Base-by-base conservation (phyloP, 1,140 invertebrate species). In the Pogonomyrmex californicus region DNA sequence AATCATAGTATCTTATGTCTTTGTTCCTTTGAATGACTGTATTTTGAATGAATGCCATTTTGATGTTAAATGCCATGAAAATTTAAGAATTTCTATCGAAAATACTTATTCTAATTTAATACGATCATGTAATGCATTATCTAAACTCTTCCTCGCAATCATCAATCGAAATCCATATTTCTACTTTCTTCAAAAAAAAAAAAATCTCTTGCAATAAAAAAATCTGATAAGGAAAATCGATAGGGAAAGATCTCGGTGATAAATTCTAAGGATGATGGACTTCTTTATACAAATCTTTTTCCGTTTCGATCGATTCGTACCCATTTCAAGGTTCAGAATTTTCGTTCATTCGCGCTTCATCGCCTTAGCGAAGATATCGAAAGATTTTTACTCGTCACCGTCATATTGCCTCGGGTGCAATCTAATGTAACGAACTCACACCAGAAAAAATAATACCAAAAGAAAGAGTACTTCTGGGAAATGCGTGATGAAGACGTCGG, bases 1-100 rank as follows among this genome's bases (percentile, higher is more conserved):
- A 89, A 89, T 91, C 33, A 87, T 78, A 33, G 66, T 62, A 60
- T 77, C 38, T 75, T 2, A 33, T 36, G 12, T 23, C 12, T 54
- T 68, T 47, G 23, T 54, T 66, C n/a, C 47, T 58, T 62, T 12
- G 3, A 65, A 23, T 7, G 14, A 38, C 4, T 36, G 33, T 77
- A 23, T 51, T 7, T 75, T 30, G n/a, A 30, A n/a, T n/a, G 30
- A 54, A 56, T 79, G 47, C 12, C n/a, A 41, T 6, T 33, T 47
- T 30, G 3, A 0, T 60, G 36, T 77, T 10, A 49, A 77, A 44
- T 60, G 7, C 23, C 33, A 1, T n/a, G 9, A 5, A 65, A 82
- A 23, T 33, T 60, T n/a, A 1, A 12, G 17, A 47, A 58, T 58
- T 81, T 4, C 44, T 17, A 54, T 14, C 12, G 5, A 58, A 44